Conservation (phyloP, 1,140 invertebrate genomes). For the Papilio aristodemus region DNA sequence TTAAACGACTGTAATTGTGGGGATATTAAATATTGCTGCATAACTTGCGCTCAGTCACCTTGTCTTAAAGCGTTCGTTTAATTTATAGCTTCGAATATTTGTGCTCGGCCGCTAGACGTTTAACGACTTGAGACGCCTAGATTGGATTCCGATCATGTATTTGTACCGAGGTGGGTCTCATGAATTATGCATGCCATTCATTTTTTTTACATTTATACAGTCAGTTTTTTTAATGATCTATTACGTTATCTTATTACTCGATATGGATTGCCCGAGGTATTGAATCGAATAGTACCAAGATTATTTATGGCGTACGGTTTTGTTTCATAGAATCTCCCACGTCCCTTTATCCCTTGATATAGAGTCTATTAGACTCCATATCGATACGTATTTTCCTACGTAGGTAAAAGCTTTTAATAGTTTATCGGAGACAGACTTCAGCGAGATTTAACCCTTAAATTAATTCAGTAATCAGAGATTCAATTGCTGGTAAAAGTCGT, state of each 20-base stretch:
- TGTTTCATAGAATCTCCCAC: too few relatives aligned
- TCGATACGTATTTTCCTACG: too few relatives aligned
- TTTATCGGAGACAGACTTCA: too few relatives aligned
- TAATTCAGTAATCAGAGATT: too few relatives aligned
- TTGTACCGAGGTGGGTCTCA: slow-evolving; percentile 9
- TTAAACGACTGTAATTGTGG: background rate
- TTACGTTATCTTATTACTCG: background rate
- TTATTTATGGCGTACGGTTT: background rate
- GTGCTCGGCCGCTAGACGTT: background rate
- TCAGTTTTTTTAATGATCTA: background rate
- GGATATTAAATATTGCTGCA: slow-evolving; percentile 8
- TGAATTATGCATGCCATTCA: slow-evolving; percentile 2
- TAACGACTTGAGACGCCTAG: background rate
- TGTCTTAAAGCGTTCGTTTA: slow-evolving; percentile 26
- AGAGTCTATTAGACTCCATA: too few relatives aligned
- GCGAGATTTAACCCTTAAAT: too few relatives aligned
- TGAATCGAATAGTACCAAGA: background rate
- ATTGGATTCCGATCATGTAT: background rate
- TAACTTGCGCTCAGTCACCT: slow-evolving; percentile 9
- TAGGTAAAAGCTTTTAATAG: too few relatives aligned
- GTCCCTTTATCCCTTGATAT: background rate
- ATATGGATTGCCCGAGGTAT: background rate
- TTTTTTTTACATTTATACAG: background rate
- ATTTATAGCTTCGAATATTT: slow-evolving; percentile 16
- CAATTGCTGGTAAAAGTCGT: too few relatives aligned